These are phyloP conservation scores for Pogona vitticeps DNA, from an alignment of 2,113 vertebrate genomes.

Conservation along the genomic window DNA sequence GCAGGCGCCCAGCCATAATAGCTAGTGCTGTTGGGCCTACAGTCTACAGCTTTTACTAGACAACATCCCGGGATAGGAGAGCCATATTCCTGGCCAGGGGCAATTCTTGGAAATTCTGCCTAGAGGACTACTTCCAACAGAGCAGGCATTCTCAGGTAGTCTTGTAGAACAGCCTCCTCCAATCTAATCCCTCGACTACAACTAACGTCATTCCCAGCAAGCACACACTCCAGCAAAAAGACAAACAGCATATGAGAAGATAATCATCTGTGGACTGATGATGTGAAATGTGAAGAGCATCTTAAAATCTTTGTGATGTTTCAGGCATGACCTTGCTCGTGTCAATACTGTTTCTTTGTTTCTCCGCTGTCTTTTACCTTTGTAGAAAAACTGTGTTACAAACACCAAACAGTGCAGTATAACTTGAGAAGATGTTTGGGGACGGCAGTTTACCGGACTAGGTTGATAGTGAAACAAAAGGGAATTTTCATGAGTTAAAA, in stretches of 20 bases:
- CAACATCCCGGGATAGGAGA: too few species aligned
- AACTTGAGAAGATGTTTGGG: background rate
- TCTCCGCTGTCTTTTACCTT: background rate
- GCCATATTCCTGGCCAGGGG: background rate
- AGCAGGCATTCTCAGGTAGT: background rate
- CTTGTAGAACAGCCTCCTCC: background rate
- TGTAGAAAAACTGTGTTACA: background rate
- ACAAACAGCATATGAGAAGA: background rate
- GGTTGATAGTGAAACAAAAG: background rate
- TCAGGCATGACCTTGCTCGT: conserved; percentile 23
- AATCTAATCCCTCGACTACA: background rate
- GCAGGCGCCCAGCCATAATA: background rate
- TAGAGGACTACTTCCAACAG: background rate
- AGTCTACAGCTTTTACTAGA: background rate
- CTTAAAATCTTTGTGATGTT: conserved; percentile 35
- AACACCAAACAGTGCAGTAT: background rate
- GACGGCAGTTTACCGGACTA: background rate
- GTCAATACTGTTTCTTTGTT: conserved; percentile 17
- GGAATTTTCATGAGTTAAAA: conserved; percentile 3
- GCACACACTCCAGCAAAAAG: background rate
- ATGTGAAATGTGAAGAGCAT: background rate
- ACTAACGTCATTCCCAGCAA: background rate
- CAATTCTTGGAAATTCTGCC: too few species aligned
- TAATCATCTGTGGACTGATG: background rate
- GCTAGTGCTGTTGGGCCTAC: background rate